Evolutionary conservation across 2,113 vertebrate species (phyloP).

Genomic region (Nyctereutes procyonoides): DNA sequence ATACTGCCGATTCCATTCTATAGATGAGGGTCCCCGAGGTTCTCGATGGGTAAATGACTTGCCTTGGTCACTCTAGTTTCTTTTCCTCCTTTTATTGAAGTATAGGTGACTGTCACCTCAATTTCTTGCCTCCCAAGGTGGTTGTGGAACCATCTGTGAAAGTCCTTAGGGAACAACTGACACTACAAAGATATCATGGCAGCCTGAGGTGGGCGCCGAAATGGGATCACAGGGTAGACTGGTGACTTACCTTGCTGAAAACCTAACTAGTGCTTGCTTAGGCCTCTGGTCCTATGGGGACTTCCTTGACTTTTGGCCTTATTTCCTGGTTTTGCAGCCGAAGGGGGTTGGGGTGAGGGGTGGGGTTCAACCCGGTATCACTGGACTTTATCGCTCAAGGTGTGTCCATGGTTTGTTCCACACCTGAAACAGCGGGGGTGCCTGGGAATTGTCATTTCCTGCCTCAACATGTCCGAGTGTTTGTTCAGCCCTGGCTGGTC

Average conservation of each 20-base stretch:
- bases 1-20: background rate
- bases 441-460: conserved; percentile 66
- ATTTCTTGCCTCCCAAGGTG: background rate
- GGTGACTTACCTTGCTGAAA: background rate
- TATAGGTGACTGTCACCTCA: background rate
- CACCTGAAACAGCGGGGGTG: background rate
- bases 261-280: background rate
- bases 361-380: background rate
- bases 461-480: conserved; percentile 34
- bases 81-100: background rate
- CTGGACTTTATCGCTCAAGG: background rate
- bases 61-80: background rate
- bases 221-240: background rate
- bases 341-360: background rate
- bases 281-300: background rate
- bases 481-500: conserved; percentile 36
- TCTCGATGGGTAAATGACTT: background rate
- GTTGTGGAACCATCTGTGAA: background rate
- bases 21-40: background rate
- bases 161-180: background rate
- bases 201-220: background rate
- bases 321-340: background rate
- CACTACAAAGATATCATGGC: background rate
- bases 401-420: background rate
- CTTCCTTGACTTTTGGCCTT: background rate